These are phyloP conservation scores for Arrhopalites spinosus DNA, from an alignment of 2,888 invertebrate genomes.

Conservation along the genomic window DNA sequence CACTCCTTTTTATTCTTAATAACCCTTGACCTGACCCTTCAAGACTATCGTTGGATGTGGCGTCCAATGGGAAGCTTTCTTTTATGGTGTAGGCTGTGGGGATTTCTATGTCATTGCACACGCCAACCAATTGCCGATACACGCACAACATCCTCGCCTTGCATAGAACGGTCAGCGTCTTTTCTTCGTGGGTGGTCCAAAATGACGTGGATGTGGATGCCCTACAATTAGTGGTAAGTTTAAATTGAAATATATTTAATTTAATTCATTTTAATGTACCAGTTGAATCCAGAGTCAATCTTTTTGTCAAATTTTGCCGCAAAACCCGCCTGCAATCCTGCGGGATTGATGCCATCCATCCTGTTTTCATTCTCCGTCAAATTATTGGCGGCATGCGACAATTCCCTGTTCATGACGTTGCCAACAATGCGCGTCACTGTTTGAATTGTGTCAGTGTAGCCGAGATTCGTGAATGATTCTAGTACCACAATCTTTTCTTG, in stretches of 20 bases:
- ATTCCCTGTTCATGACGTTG: background rate
- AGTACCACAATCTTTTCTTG: background rate
- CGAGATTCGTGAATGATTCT: background rate
- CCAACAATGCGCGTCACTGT: background rate
- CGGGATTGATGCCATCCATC: background rate
- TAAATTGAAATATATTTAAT: no score
- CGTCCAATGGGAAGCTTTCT: background rate
- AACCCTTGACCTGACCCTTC: no score
- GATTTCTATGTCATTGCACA: background rate
- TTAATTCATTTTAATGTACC: background rate
- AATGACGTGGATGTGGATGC: background rate
- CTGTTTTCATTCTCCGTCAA: background rate
- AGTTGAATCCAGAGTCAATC: background rate
- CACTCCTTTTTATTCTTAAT: no score
- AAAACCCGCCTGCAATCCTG: background rate
- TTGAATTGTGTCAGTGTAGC: background rate
- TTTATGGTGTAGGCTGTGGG: background rate
- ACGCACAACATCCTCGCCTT: background rate
- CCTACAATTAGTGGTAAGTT: background rate
- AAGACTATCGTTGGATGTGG: background rate
- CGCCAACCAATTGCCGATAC: background rate
- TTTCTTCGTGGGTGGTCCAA: background rate
- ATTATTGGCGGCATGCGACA: background rate
- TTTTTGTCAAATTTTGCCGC: background rate
- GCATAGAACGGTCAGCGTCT: background rate